These are phyloP conservation scores for Anoncus sp. DNA, from an alignment of 2,888 invertebrate species.

Conservation along the genomic window DNA sequence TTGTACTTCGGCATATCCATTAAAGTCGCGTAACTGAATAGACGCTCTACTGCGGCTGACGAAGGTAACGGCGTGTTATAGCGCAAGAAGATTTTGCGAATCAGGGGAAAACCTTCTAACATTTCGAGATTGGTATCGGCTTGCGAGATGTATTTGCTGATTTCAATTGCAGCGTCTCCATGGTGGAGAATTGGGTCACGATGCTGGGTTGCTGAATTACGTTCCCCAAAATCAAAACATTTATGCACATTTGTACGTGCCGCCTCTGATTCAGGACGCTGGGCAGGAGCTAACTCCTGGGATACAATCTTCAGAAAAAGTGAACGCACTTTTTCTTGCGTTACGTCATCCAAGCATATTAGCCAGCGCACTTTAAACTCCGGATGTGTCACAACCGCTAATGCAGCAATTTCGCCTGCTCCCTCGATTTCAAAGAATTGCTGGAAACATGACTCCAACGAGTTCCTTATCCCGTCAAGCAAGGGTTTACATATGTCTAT, in stretches of 20 bases:
- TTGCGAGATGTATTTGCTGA: too few species aligned
- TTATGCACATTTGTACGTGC: too few species aligned
- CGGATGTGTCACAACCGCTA: conserved; percentile 22
- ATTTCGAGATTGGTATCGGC: background rate
- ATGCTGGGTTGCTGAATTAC: background rate
- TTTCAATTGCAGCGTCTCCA: conserved; percentile 5
- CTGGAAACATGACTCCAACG: too few species aligned
- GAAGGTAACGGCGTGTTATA: conserved; percentile 30
- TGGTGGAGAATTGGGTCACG: background rate
- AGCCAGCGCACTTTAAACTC: conserved; percentile 26
- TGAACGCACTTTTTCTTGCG: conserved; percentile 12
- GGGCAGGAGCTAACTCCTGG: background rate
- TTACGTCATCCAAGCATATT: background rate
- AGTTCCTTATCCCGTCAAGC: too few species aligned
- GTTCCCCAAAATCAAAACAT: too few species aligned
- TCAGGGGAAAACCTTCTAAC: conserved; percentile 11
- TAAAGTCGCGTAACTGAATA: conserved; percentile 33
- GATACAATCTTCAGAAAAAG: conserved; percentile 14
- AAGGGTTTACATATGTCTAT: too few species aligned
- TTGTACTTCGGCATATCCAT: conserved; percentile 29
- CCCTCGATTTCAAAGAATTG: too few species aligned
- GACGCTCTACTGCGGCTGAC: conserved; percentile 23
- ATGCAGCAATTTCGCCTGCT: conserved; percentile 17
- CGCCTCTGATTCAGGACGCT: too few species aligned
- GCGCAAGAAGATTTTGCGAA: conserved; percentile 9